Conservation (phyloP, 2,797 vertebrate genomes). For the Anguilla pacifica region DNA sequence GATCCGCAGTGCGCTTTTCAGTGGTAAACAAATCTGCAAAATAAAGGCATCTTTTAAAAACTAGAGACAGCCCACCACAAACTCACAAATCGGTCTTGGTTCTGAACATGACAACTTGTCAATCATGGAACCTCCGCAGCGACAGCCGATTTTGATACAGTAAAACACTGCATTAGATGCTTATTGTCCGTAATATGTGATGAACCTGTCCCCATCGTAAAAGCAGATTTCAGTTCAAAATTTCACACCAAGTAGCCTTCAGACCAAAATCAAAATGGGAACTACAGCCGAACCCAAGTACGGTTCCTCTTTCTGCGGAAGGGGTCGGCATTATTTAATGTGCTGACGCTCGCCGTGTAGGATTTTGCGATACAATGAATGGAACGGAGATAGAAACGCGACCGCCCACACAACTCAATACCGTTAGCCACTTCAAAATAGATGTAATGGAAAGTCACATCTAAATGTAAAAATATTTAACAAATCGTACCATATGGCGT, state of each 20-base stretch:
- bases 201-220: not conserved
- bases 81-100: not conserved
- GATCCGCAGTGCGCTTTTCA: not conserved
- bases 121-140: not conserved
- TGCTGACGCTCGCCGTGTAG: not conserved
- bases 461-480: not conserved
- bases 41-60: not conserved
- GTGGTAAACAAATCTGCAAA: not conserved
- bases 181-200: not conserved
- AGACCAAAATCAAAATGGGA: not conserved
- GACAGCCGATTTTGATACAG: not conserved
- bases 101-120: not conserved
- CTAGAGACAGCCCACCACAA: not conserved
- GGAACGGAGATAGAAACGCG: not conserved
- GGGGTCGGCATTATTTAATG: not conserved
- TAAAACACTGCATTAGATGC: not conserved
- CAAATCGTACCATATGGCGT: not conserved
- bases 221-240: not conserved
- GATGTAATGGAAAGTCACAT: not conserved
- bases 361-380: not conserved
- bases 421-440: not conserved
- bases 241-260: not conserved
- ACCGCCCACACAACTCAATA: not conserved
- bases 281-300: not conserved
- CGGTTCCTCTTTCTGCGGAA: conserved; percentile 2